Evolutionary conservation across 2,113 vertebrate genomes (phyloP), one percentile per base, ranked within the genome.

Genomic region (mouse (Mus musculus)): DNA sequence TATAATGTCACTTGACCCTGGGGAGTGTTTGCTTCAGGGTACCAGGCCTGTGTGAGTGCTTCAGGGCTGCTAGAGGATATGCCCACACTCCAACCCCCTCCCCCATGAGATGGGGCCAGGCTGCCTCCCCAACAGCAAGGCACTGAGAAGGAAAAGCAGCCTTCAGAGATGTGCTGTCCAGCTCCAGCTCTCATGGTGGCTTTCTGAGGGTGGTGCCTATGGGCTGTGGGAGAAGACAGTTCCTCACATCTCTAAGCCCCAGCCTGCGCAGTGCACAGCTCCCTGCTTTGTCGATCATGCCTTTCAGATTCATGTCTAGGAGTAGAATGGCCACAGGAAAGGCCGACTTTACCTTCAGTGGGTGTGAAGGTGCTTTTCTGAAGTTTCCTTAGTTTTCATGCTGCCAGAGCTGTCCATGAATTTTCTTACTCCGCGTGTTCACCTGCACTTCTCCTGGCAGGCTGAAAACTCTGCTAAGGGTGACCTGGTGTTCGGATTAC

Each of bases 201-300:
- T 65, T 81, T 81, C 52, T 61, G 67, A 33, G 28, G 33, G n/a
- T 75, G 61, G 16, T 11, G 12, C n/a, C 24, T 63, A 33, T 14
- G 22, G 39, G 54, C 92, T 33, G 0, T 52, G 24, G 69, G 20
- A 92, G 77, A 42, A 36, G 49, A 42, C 30, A 20, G 6, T 56
- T 76, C 72, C 72, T 67, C 33, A 54, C 33, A 16, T 49, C 42
- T 36, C 54, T 52, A 78, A 59, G 39, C 56, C 65, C 78, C 13
- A 1, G n/a, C 42, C 36, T 56, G 28, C 63, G 2, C 19, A 24
- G 17, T 19, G 0, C 46, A 13, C 9, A 0, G 20, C 12, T 7
- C 46, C 52, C 49, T 36, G 54, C 22, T 17, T 73, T 28, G n/a
- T 0, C 11, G 30, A 72, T 22, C 49, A 9, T 33, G 56, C 59